A percentile compares a stretch with the other conserved stretches of the same genome.
Conservation (phyloP, 2,888 invertebrate species). For the Cheilosia variabilis region DNA sequence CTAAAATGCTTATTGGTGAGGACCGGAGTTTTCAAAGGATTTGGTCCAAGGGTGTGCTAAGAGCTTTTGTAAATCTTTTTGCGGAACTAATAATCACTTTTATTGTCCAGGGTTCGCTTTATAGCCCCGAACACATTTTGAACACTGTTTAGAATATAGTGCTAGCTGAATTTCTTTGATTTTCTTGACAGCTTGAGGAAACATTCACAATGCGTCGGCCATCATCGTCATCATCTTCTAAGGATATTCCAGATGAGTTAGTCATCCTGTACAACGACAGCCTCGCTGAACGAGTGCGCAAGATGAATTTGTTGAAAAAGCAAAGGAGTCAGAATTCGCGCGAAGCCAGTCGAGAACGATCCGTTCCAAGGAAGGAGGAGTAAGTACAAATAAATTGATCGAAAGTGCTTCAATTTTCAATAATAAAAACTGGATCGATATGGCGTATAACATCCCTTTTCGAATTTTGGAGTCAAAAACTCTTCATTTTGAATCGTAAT, state of each 20-base stretch:
- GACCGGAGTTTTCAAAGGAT: no score
- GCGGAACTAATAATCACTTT: no score
- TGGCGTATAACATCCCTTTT: no score
- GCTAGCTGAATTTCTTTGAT: neutral
- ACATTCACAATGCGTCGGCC: conserved; percentile 85
- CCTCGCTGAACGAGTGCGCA: conserved; percentile 88
- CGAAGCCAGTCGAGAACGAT: conserved; percentile 82
- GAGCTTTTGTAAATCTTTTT: no score
- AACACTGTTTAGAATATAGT: no score
- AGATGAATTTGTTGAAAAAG: conserved; percentile 86
- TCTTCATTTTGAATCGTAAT: no score
- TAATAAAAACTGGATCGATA: no score
- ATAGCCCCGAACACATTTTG: no score
- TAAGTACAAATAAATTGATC: conserved; percentile 74
- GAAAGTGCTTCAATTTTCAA: neutral
- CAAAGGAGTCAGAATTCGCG: conserved; percentile 82
- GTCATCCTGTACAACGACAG: conserved; percentile 88
- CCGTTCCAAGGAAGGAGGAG: conserved; percentile 82
- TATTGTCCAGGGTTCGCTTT: no score
- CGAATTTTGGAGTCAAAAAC: no score
- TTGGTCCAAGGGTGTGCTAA: no score
- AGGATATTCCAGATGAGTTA: conserved; percentile 84
- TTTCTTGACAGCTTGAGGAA: conserved; percentile 81
- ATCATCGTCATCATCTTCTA: conserved; percentile 78
- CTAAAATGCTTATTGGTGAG: no score